Percentiles rank a stretch among this genome's conserved stretches.
Conservation (phyloP, 1,140 invertebrate genomes). For the Apis dorsata region DNA sequence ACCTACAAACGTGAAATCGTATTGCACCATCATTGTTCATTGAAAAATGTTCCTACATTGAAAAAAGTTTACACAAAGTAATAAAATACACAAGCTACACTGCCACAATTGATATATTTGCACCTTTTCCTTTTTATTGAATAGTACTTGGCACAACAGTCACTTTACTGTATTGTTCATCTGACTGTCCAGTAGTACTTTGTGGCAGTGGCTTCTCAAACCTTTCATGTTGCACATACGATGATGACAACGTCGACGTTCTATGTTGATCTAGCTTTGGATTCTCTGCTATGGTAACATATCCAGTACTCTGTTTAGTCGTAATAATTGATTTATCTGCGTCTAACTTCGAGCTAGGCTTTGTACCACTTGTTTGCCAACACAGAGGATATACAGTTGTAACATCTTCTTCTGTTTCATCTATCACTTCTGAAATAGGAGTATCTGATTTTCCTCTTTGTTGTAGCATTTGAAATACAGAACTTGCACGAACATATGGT, state of each 20-base stretch:
- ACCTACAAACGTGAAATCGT: slow-evolving; percentile 42
- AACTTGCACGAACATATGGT: slow-evolving; percentile 63
- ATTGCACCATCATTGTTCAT: slow-evolving; percentile 40
- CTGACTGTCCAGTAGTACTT: slow-evolving; percentile 41
- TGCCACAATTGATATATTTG: slow-evolving; percentile 2
- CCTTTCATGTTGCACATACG: slow-evolving; percentile 59
- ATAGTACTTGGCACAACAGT: slow-evolving; percentile 70
- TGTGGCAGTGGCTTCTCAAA: slow-evolving; percentile 58
- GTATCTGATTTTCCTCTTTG: slow-evolving; percentile 40
- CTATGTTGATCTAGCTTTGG: slow-evolving; percentile 48
- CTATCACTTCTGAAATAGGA: slow-evolving; percentile 42
- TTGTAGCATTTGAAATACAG: slow-evolving; percentile 66
- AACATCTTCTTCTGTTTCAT: slow-evolving; percentile 45
- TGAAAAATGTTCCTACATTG: not conserved
- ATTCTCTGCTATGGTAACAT: slow-evolving; percentile 64
- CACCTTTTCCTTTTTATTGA: slow-evolving; percentile 55
- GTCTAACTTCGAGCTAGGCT: slow-evolving; percentile 14
- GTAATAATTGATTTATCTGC: slow-evolving; percentile 21
- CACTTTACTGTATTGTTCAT: slow-evolving; percentile 76
- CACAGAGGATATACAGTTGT: slow-evolving; percentile 37
- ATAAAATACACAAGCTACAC: slow-evolving; percentile 23
- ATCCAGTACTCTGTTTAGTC: slow-evolving; percentile 50
- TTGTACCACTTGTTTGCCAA: slow-evolving; percentile 47
- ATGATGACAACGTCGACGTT: slow-evolving; percentile 24
- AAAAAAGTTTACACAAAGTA: slow-evolving; percentile 5